Evolutionary conservation across 2,888 invertebrate genomes (phyloP), one percentile per base, ranked within the genome.

Genomic region (Lasioglossum calceatum): DNA sequence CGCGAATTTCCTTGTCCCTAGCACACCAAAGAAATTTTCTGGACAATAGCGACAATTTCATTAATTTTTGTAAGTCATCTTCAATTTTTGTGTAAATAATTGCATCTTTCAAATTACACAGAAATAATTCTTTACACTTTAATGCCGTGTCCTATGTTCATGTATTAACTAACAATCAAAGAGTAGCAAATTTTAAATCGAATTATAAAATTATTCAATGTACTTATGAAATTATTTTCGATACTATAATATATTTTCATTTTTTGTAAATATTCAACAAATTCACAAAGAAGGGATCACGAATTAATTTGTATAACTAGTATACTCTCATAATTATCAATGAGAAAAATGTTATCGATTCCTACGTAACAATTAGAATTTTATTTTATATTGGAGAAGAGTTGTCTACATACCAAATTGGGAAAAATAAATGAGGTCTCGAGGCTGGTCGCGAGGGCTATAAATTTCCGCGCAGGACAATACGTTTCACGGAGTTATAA

Each of bases 401-500:
- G 14, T 42, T 7, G 4, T 42, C 5, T 42, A n/a, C 23, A n/a
- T 42, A 42, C 12, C 23, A 4, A 39, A 23, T 0, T 4, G 70
- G 23, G 70, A 39, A 42, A 39, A 71, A 42, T 71, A n/a, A 71
- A 71, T 14, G 4, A 42, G 42, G 42, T 5, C 71, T 71, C n/a
- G 12, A 10, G 39, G 14, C 12, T 42, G 36, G 39, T 71, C 14
- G 71, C 70, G n/a, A n/a, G 5, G 10, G 39, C n/a, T 39, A 39
- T 39, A 36, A 70, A 72, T 77, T 58, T 81, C 50, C 71, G 71
- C 36, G 23, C 47, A 2, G 16, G 27, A 19, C 36, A 70, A 58
- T 61, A 79, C 50, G 14, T 10, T 39, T 27, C n/a, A n/a, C 36
- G 23, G 42, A 71, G 80, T 83, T 47, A 47, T 23, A 16, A 71